These are phyloP conservation scores for Python bivittatus DNA, from an alignment of 2,113 vertebrate species.

Conservation along the genomic window DNA sequence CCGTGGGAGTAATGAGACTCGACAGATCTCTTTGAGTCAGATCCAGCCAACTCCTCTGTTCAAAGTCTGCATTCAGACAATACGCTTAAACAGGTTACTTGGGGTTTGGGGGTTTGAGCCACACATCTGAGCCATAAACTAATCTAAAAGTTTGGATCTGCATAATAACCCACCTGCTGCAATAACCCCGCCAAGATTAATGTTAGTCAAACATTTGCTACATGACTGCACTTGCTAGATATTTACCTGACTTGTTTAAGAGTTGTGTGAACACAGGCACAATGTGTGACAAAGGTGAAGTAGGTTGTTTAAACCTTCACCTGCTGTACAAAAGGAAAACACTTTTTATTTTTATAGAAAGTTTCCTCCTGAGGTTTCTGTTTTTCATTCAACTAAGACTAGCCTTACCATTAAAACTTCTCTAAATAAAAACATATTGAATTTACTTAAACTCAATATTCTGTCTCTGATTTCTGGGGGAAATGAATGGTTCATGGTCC, in stretches of 20 bases:
- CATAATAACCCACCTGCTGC: too few species aligned
- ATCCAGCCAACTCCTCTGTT: not conserved
- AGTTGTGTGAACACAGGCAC: not conserved
- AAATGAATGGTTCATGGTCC: constrained; percentile 29
- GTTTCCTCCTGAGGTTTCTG: rapidly evolving
- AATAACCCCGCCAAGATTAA: not conserved
- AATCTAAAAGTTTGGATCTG: not conserved
- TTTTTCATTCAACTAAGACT: not conserved
- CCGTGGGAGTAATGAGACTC: not conserved
- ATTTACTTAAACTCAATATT: constrained; percentile 68
- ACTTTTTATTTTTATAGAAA: not conserved
- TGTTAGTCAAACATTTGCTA: not conserved
- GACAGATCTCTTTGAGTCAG: not conserved
- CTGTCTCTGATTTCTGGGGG: constrained; percentile 57
- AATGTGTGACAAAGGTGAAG: not conserved
- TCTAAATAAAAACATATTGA: constrained; percentile 60
- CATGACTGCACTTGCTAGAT: not conserved
- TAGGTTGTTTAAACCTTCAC: not conserved
- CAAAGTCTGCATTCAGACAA: not conserved
- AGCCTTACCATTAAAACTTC: constrained; percentile 27
- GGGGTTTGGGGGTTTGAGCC: not conserved
- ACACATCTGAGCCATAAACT: not conserved
- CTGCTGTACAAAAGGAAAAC: not conserved
- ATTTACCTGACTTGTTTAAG: not conserved
- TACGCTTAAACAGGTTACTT: not conserved